Evolutionary conservation across 2,113 vertebrate genomes (phyloP).

Genomic region (Thamnophis sirtalis): DNA sequence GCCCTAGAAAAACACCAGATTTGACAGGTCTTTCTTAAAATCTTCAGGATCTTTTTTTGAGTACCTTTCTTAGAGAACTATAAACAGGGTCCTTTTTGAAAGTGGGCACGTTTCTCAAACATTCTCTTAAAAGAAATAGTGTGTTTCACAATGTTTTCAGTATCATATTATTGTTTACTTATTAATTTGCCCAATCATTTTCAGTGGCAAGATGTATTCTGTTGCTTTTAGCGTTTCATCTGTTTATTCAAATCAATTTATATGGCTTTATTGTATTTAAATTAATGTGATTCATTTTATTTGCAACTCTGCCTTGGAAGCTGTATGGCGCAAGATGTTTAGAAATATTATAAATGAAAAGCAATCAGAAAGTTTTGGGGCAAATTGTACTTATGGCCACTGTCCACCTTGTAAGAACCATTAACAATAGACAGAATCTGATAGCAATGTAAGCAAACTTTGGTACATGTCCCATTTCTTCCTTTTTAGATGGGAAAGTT

Average conservation of each 20-base stretch:
- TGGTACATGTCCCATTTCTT: not conserved
- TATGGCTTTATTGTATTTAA: not conserved
- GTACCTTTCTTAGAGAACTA: not conserved
- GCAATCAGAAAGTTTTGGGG: conserved; percentile 12
- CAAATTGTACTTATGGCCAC: conserved; percentile 32
- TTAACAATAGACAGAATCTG: conserved; percentile 41
- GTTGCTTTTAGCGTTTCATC: not conserved
- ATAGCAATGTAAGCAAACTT: conserved; percentile 22
- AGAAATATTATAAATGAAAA: not conserved
- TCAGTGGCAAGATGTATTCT: not conserved
- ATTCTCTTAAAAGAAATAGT: not conserved
- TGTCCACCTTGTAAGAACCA: conserved; percentile 12
- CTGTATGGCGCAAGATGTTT: not conserved
- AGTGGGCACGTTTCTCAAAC: not conserved
- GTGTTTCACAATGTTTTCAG: not conserved
- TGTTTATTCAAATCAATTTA: not conserved
- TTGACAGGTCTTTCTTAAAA: not conserved
- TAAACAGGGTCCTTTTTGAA: not conserved
- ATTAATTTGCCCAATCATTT: not conserved
- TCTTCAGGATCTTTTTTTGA: not conserved
- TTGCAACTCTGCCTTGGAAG: not conserved
- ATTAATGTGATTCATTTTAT: not conserved
- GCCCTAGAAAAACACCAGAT: not conserved
- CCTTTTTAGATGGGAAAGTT: conserved; percentile 16
- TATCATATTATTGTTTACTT: not conserved